A percentile compares a stretch with the other conserved stretches of the same genome.
phyloP scores from a whole-genome alignment of 2,888 invertebrate species.

The Lamellibrachia satsuma region DNA sequence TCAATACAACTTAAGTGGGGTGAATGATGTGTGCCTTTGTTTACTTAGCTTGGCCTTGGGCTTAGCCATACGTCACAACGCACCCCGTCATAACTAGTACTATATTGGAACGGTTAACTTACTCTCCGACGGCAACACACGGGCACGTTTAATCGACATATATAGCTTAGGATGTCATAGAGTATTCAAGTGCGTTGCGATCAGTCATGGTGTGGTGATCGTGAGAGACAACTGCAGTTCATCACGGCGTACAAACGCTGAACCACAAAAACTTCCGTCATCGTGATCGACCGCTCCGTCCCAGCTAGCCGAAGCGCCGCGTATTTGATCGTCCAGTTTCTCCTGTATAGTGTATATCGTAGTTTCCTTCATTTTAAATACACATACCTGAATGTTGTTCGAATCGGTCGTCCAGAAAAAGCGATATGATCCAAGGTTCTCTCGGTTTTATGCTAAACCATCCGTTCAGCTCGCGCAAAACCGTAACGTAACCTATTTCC shows the following conservation, averaged over 20 bases:
- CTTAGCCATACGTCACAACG: too few species aligned
- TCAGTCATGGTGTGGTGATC: neutral
- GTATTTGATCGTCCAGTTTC: neutral
- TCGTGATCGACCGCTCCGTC: neutral
- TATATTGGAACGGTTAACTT: neutral
- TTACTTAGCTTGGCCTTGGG: too few species aligned
- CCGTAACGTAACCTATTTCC: constrained; percentile 6
- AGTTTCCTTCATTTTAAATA: neutral
- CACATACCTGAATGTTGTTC: constrained; percentile 4
- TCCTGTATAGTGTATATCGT: neutral
- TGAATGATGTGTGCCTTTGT: too few species aligned
- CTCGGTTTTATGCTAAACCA: neutral
- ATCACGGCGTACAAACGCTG: neutral
- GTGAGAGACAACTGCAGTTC: neutral
- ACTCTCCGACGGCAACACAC: neutral
- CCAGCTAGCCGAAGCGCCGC: neutral
- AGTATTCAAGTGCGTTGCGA: neutral
- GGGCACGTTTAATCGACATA: neutral
- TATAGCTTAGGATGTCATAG: neutral
- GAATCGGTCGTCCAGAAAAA: neutral
- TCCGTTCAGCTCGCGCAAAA: neutral
- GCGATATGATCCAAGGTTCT: neutral
- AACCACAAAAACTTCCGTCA: neutral
- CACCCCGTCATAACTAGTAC: too few species aligned
- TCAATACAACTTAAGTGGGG: too few species aligned